phyloP scores from a whole-genome alignment of 2,113 vertebrate genomes.

The Microtus richardsoni region DNA sequence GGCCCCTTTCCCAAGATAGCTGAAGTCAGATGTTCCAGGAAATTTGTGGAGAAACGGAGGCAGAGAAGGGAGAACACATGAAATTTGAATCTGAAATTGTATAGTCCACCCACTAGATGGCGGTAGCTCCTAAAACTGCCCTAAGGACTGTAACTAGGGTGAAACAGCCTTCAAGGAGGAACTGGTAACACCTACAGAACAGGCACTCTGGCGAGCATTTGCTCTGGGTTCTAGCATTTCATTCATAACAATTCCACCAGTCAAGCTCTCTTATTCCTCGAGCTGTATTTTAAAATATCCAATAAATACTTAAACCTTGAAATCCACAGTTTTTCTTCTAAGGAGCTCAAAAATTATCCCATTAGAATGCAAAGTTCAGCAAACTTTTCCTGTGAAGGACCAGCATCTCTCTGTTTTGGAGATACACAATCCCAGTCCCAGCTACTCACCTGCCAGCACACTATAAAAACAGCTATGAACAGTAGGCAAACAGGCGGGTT shows the following conservation, averaged over 20 bases:
- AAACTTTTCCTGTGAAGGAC: constrained; percentile 26
- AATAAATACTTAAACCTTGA: constrained; percentile 47
- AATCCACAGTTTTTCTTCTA: constrained; percentile 18
- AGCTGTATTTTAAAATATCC: constrained; percentile 32
- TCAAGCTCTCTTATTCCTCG: neutral
- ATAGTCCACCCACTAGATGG: constrained; percentile 17
- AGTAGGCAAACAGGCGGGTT: neutral
- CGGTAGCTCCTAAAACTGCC: constrained; percentile 13
- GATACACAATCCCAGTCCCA: neutral
- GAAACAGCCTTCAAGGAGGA: neutral
- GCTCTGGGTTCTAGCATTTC: neutral
- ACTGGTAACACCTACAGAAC: neutral
- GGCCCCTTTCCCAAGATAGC: neutral
- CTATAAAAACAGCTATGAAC: neutral
- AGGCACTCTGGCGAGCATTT: neutral
- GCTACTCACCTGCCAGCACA: neutral
- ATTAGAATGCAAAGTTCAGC: neutral
- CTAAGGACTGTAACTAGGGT: neutral
- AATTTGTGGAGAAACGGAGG: constrained; percentile 29
- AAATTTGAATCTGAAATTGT: neutral
- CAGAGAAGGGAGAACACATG: neutral
- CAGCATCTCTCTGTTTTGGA: neutral
- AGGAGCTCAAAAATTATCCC: constrained; percentile 29
- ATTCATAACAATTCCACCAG: neutral
- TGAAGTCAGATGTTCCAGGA: neutral